Conservation (phyloP, 2,888 invertebrate genomes). For the Lasioglossum vierecki region DNA sequence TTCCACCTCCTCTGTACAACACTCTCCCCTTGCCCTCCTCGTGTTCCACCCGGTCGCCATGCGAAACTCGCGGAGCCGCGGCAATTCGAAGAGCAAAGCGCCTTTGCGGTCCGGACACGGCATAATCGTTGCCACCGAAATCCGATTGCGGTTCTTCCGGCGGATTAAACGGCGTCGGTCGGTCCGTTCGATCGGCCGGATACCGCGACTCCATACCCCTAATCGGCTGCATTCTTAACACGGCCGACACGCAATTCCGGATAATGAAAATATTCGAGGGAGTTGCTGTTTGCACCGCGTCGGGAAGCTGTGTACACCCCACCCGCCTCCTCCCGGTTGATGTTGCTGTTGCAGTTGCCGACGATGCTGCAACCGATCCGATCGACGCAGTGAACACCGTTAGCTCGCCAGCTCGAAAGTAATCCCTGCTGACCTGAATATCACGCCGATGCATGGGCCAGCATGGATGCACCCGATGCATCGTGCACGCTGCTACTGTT, state of each 20-base stretch:
- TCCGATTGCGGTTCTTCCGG: conserved; percentile 69
- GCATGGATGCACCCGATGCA: not conserved
- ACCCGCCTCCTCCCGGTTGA: not conserved
- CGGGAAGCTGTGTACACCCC: conserved; percentile 4
- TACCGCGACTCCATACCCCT: not conserved
- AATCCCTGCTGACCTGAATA: conserved; percentile 40
- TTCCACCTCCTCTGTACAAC: conserved; percentile 45
- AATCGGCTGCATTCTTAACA: conserved; percentile 32
- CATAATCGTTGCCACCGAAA: conserved; percentile 69
- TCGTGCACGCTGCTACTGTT: not conserved
- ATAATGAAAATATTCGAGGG: conserved; percentile 21
- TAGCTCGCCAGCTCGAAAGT: conserved; percentile 33
- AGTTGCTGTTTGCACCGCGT: not conserved
- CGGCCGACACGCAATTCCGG: not conserved
- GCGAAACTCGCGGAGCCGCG: conserved; percentile 20
- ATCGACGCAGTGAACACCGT: conserved; percentile 32
- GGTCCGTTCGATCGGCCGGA: conserved; percentile 19
- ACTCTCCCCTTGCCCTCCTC: not conserved
- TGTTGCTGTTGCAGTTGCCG: not conserved
- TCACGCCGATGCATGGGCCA: not conserved
- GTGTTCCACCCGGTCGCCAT: not conserved
- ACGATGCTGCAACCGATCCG: not conserved
- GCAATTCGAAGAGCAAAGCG: conserved; percentile 49
- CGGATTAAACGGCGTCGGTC: conserved; percentile 51
- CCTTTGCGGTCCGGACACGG: conserved; percentile 64